These are phyloP conservation scores for Amphiura filiformis DNA, from an alignment of 35 echinoderm and acorn worm species.

Conservation along the genomic window DNA sequence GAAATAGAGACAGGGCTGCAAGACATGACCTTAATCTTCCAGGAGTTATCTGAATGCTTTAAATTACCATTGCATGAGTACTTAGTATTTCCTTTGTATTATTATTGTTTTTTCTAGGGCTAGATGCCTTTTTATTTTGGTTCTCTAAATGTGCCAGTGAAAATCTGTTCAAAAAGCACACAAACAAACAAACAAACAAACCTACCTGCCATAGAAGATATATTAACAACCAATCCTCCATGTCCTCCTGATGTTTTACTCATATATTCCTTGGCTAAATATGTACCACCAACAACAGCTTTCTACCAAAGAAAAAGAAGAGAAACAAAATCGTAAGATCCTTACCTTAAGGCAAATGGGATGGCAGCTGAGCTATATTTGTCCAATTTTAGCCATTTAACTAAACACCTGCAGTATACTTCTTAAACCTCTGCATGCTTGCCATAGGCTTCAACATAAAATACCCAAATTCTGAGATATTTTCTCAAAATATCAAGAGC, in stretches of 20 bases:
- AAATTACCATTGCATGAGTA: no score
- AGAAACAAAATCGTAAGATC: neutral
- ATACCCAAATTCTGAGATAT: no score
- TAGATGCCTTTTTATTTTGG: neutral
- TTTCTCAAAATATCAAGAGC: no score
- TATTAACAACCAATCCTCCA: slow-evolving; percentile 79
- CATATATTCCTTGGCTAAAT: slow-evolving; percentile 76
- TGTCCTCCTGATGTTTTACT: slow-evolving; percentile 58
- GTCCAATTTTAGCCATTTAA: neutral
- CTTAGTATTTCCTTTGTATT: no score
- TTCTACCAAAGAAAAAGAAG: slow-evolving; percentile 22
- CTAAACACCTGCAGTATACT: no score
- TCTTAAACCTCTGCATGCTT: neutral
- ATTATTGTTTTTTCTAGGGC: no score
- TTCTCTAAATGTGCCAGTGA: no score
- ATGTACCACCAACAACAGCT: slow-evolving; percentile 75
- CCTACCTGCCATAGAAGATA: slow-evolving; percentile 86
- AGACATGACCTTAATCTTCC: no score
- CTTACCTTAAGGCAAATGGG: no score
- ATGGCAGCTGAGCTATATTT: neutral
- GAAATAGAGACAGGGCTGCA: no score
- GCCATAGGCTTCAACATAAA: neutral
- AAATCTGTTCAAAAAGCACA: no score
- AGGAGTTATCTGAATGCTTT: no score
- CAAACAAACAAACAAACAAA: neutral